These are phyloP conservation scores for Baryphthengus martii DNA, from an alignment of 2,113 vertebrate species.

Conservation along the genomic window DNA sequence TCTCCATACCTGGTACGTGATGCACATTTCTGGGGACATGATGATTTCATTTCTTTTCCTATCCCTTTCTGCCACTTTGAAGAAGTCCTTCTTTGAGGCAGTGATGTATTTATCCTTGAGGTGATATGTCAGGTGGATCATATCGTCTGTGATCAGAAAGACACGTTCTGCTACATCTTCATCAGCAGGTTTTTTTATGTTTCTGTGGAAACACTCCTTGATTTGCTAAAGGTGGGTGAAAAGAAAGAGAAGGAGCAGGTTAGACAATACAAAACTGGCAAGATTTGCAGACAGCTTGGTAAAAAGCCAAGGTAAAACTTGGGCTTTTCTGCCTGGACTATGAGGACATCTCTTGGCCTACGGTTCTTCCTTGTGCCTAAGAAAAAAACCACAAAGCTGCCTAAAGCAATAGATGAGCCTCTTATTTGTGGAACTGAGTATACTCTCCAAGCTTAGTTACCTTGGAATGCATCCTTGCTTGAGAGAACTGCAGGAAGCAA, in stretches of 20 bases:
- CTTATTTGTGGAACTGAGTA: neutral
- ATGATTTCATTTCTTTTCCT: slow-evolving; percentile 51
- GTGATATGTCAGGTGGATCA: slow-evolving; percentile 83
- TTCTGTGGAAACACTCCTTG: slow-evolving; percentile 84
- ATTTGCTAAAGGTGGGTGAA: slow-evolving; percentile 74
- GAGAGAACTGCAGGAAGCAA: neutral
- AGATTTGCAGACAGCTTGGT: neutral
- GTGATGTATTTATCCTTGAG: slow-evolving; percentile 73
- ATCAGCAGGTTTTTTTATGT: slow-evolving; percentile 73
- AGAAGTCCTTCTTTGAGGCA: slow-evolving; percentile 77
- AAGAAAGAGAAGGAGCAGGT: neutral
- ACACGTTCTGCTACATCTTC: slow-evolving; percentile 82
- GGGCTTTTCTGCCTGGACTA: neutral
- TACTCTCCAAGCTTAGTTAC: neutral
- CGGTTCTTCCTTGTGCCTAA: neutral
- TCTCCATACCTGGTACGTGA: slow-evolving; percentile 77
- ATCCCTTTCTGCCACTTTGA: slow-evolving; percentile 60
- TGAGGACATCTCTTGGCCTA: neutral
- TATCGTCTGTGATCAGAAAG: slow-evolving; percentile 74
- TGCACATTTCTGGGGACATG: slow-evolving; percentile 74
- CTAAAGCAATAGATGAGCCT: neutral
- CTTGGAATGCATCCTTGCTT: neutral
- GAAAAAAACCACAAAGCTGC: neutral
- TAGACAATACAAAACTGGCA: neutral
- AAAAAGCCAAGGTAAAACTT: neutral